A percentile compares a stretch with the other conserved stretches of the same genome.
phyloP scores from a whole-genome alignment of 2,888 invertebrate species.

The Epirrhoe alternata region DNA sequence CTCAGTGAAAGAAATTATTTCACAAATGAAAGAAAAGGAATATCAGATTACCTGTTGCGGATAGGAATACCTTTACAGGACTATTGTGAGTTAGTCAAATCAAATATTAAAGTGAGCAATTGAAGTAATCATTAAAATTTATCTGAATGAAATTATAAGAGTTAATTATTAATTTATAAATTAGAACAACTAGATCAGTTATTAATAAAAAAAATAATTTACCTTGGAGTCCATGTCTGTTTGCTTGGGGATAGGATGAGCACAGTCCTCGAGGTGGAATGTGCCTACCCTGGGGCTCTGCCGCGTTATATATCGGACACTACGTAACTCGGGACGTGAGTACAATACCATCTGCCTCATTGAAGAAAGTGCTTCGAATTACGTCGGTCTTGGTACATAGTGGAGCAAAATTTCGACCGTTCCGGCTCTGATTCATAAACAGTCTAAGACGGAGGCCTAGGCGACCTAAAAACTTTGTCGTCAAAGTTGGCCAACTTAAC shows the following conservation, averaged over 20 bases:
- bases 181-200: constrained; percentile 2
- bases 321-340: constrained; percentile 79
- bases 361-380: constrained; percentile 77
- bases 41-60: too few relatives aligned
- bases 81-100: too few relatives aligned
- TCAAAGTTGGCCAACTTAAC: too few relatives aligned
- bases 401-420: constrained; percentile 28
- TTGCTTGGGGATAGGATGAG: constrained; percentile 65
- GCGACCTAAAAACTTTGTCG: too few relatives aligned
- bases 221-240: constrained; percentile 83
- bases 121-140: too few relatives aligned
- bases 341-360: constrained; percentile 72
- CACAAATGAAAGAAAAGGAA: too few relatives aligned
- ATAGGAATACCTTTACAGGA: too few relatives aligned
- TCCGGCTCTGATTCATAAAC: constrained; percentile 44
- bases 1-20: too few relatives aligned
- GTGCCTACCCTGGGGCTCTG: constrained; percentile 58
- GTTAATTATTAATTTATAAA: not conserved
- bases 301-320: constrained; percentile 75
- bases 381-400: constrained; percentile 55
- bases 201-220: constrained; percentile 6
- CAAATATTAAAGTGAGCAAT: too few relatives aligned
- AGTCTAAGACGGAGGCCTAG: not conserved
- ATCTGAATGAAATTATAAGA: too few relatives aligned
- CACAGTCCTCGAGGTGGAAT: constrained; percentile 74